These are phyloP conservation scores for Virgularia gustaviana DNA, from an alignment of 92 coral and sea anemone genomes.

Conservation along the genomic window DNA sequence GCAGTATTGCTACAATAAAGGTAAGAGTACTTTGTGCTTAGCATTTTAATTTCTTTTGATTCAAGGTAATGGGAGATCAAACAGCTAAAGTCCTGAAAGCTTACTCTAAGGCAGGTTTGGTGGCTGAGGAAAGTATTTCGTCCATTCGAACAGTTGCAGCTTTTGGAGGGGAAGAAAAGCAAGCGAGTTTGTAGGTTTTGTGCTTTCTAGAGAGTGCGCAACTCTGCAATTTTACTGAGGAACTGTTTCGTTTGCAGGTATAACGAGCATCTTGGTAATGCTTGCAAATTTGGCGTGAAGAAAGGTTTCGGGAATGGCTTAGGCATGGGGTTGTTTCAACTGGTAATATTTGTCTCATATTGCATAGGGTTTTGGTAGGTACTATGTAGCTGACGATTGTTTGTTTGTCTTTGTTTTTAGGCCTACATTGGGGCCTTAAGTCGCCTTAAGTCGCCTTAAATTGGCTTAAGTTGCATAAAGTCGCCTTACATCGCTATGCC, in stretches of 20 bases:
- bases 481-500: too few relatives aligned
- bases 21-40: too few relatives aligned
- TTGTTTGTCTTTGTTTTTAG: too few relatives aligned
- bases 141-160: slow-evolving; percentile 40
- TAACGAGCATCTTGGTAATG: slow-evolving; percentile 27
- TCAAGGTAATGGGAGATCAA: slow-evolving; percentile 5
- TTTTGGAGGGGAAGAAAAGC: slow-evolving; percentile 30
- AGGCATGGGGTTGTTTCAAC: slow-evolving; percentile 40
- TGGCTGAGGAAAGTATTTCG: slow-evolving; percentile 32
- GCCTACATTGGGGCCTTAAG: too few relatives aligned
- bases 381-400: neutral
- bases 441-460: too few relatives aligned
- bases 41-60: neutral
- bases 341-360: slow-evolving; percentile 38
- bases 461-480: too few relatives aligned
- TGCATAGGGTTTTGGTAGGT: slow-evolving; percentile 49
- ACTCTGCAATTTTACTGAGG: too few relatives aligned
- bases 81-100: slow-evolving; percentile 27
- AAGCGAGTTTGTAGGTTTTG: slow-evolving; percentile 11
- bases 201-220: neutral
- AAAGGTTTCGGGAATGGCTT: slow-evolving; percentile 44
- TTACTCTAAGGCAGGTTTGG: slow-evolving; percentile 25
- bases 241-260: slow-evolving; percentile 32
- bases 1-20: too few relatives aligned
- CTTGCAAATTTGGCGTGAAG: slow-evolving; percentile 39